These are phyloP conservation scores for Aphodius sticticus DNA, from an alignment of 2,888 invertebrate genomes.

Conservation along the genomic window DNA sequence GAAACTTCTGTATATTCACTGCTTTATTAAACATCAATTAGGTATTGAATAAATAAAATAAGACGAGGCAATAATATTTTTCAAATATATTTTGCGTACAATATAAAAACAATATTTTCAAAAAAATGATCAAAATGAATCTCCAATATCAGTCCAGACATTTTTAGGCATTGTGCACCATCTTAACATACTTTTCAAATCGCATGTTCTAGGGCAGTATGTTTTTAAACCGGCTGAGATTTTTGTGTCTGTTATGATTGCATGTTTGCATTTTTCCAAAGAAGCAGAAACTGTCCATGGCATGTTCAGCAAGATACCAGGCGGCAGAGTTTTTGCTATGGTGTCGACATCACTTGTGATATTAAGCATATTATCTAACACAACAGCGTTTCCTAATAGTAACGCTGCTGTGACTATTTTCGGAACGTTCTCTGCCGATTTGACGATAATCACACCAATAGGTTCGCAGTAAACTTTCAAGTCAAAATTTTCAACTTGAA, in stretches of 20 bases:
- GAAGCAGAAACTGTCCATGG: neutral
- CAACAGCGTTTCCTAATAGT: conserved; percentile 53
- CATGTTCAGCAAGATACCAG: conserved; percentile 36
- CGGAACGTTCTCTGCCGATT: conserved; percentile 31
- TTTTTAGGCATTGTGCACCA: conserved; percentile 49
- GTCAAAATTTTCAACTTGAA: conserved; percentile 38
- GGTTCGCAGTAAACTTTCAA: conserved; percentile 46
- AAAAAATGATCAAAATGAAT: conserved; percentile 40
- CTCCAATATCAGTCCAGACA: conserved; percentile 52
- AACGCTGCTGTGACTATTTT: conserved; percentile 46
- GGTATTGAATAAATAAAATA: neutral
- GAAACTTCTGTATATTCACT: too few relatives aligned
- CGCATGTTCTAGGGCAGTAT: neutral
- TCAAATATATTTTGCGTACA: neutral
- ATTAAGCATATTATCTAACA: conserved; percentile 45
- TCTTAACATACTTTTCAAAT: conserved; percentile 38
- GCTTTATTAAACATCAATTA: too few relatives aligned
- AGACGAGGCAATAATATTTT: neutral
- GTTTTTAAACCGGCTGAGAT: neutral
- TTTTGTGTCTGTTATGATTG: conserved; percentile 9
- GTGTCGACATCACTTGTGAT: neutral
- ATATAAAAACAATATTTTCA: neutral
- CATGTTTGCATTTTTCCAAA: neutral
- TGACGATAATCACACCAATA: conserved; percentile 50
- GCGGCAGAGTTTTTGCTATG: conserved; percentile 33